Percentiles rank a stretch among this genome's conserved stretches.
phyloP scores from a whole-genome alignment of 2,113 vertebrate genomes.

The Prionailurus viverrinus region DNA sequence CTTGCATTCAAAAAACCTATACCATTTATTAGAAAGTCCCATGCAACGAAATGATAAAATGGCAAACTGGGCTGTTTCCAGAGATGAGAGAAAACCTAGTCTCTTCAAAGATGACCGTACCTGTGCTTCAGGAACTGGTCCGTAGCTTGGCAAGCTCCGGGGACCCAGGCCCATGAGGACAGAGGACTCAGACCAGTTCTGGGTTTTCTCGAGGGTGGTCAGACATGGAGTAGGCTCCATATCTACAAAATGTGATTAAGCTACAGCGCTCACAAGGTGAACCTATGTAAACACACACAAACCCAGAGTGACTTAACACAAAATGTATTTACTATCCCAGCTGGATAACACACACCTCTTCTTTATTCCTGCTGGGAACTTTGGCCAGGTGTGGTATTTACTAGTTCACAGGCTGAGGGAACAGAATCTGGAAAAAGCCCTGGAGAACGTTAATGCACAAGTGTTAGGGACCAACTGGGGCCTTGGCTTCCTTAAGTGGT shows the following conservation, averaged over 20 bases:
- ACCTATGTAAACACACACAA: not conserved
- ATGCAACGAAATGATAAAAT: not conserved
- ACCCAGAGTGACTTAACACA: not conserved
- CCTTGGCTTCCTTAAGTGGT: not conserved
- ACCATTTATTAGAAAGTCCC: not conserved
- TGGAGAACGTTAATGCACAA: too few species aligned
- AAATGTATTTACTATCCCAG: not conserved
- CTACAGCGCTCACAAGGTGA: not conserved
- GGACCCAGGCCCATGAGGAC: fast-evolving
- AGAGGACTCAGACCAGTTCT: too few species aligned
- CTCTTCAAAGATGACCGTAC: not conserved
- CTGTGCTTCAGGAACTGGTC: not conserved
- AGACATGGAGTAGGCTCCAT: not conserved
- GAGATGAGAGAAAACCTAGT: not conserved
- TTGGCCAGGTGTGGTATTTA: not conserved
- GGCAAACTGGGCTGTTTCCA: not conserved
- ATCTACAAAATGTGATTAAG: not conserved
- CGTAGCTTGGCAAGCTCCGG: not conserved
- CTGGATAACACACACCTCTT: not conserved
- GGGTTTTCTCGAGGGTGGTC: not conserved
- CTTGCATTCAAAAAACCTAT: not conserved
- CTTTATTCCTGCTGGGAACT: not conserved
- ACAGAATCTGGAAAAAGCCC: not conserved
- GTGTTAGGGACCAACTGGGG: not conserved
- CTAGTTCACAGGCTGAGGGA: not conserved